phyloP scores from a whole-genome alignment of 1,140 invertebrate species.

The Drosophila nigromelanica region DNA sequence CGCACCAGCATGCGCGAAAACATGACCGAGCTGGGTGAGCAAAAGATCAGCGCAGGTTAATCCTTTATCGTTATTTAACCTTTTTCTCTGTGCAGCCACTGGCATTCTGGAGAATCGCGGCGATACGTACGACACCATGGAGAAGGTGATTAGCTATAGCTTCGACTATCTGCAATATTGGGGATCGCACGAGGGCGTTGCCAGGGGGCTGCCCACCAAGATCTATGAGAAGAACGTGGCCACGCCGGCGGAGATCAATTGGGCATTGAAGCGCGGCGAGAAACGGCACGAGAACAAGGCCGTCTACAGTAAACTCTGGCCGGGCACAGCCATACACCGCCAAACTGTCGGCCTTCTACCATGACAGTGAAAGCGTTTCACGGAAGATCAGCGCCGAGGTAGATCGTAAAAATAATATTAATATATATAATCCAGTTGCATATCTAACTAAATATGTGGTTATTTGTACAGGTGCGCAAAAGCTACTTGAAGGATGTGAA shows the following conservation, averaged over 20 bases:
- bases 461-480: conserved; percentile 84
- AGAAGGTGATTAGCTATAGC: conserved; percentile 88
- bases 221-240: conserved; percentile 87
- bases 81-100: conserved; percentile 78
- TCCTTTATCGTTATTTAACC: background rate
- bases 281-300: conserved; percentile 85
- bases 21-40: conserved; percentile 84
- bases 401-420: conserved; percentile 7
- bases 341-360: conserved; percentile 88
- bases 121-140: conserved; percentile 85
- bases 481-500: conserved; percentile 87
- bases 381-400: conserved; percentile 74
- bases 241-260: conserved; percentile 86
- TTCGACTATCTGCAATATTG: conserved; percentile 89
- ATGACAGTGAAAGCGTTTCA: conserved; percentile 85
- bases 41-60: background rate
- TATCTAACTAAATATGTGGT: background rate
- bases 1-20: conserved; percentile 86
- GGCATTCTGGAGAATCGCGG: conserved; percentile 87
- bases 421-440: background rate
- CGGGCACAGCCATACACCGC: conserved; percentile 91
- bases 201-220: conserved; percentile 89
- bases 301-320: conserved; percentile 84
- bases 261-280: conserved; percentile 87
- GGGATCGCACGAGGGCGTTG: conserved; percentile 90